Base-by-base conservation (phyloP, 2,888 invertebrate species). In the Morinoia aosen region DNA sequence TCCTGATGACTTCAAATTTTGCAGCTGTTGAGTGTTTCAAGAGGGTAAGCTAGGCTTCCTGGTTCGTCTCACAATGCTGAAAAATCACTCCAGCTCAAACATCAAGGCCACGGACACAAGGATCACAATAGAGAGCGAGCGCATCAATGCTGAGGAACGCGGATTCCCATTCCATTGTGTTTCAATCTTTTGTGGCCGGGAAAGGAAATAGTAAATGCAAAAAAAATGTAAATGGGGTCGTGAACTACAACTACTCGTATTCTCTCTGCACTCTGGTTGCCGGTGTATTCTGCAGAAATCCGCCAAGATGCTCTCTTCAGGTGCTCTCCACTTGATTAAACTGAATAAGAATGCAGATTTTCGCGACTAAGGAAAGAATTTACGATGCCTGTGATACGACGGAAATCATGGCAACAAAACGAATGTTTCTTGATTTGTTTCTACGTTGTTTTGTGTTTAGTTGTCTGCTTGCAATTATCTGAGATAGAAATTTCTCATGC, bases 161-260 rank as follows among this genome's bases (percentile, higher is more conserved):
- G 76, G 76, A 76, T 76, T 76, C 25, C 76, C 8, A 16, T 33
- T 76, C 76, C 33, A 76, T 76, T 76, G 76, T 76, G 76, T 76
- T 33, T 16, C 76, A 33, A 76, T 76, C 76, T 76, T 61, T 76
- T 76, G 76, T 76, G 33, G 8, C 76, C 33, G 76, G 76, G 25
- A 33, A 76, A 76, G 76, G 25, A 76, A 76, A 76, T 76, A 25
- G 76, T 76, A 7, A 33, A 76, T 76, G 33, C 25, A 8, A 16
- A 10, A 33, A 19, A 76, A 76, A 76, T 76, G 76, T 33, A 76
- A 12, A 76, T 76, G 33, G 76, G 76, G 10, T 76, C 76, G 76
- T 76, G 76, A 76, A 76, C 76, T 76, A 33, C 76, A 76, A 76
- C 76, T 76, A n/a, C n/a, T n/a, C n/a, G n/a, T n/a, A 76, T 76